A percentile compares a stretch with the other conserved stretches of the same genome.
Conservation (phyloP, 2,888 invertebrate genomes). For the Tinea trinotella region DNA sequence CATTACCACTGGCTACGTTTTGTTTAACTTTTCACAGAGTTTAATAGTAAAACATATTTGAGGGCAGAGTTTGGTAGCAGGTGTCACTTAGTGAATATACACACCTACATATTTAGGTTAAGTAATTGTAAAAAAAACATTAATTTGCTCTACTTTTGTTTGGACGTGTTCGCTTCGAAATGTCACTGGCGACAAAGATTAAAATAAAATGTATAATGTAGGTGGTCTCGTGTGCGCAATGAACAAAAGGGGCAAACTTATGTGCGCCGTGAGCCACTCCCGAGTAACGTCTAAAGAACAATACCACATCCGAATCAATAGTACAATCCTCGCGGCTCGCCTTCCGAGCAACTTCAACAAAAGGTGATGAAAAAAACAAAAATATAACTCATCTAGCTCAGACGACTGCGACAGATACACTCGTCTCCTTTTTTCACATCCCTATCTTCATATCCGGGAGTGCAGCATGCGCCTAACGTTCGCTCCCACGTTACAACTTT, state of each 20-base stretch:
- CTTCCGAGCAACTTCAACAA: slow-evolving; percentile 18
- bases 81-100: too few relatives aligned
- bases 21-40: too few relatives aligned
- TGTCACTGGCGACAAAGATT: too few relatives aligned
- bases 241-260: not conserved
- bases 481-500: not conserved
- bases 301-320: slow-evolving; percentile 11
- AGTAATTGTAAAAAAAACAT: too few relatives aligned
- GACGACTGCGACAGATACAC: slow-evolving; percentile 17
- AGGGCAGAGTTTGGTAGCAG: too few relatives aligned
- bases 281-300: not conserved
- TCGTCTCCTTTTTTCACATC: slow-evolving; percentile 41
- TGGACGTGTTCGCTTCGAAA: too few relatives aligned
- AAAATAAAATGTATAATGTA: too few relatives aligned
- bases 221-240: too few relatives aligned
- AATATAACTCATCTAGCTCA: slow-evolving; percentile 17
- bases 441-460: slow-evolving; percentile 67
- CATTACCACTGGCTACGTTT: not conserved
- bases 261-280: not conserved
- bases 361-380: slow-evolving; percentile 18
- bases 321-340: not conserved
- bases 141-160: too few relatives aligned
- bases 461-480: slow-evolving; percentile 21
- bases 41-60: too few relatives aligned
- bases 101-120: too few relatives aligned